These are phyloP conservation scores for Periparus ater DNA, from an alignment of 2,797 vertebrate species.

Conservation along the genomic window DNA sequence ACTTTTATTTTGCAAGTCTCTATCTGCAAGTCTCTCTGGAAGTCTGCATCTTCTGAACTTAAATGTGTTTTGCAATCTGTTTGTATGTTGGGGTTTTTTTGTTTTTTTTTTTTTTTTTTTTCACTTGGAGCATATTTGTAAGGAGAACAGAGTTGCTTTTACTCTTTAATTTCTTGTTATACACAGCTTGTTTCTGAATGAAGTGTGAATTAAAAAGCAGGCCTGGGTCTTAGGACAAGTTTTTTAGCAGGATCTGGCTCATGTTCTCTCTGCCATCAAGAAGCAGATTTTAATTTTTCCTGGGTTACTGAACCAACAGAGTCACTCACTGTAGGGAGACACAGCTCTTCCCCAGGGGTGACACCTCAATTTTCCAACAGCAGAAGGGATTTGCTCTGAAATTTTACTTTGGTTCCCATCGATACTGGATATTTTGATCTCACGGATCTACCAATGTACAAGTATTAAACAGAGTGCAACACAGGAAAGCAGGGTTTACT, in stretches of 20 bases:
- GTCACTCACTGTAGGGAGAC: not conserved
- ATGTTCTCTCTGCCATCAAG: not conserved
- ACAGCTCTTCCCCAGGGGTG: not conserved
- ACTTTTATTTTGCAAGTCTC: slow-evolving; percentile 31
- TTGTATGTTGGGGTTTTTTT: not conserved
- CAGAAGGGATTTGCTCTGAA: not conserved
- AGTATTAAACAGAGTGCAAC: not conserved
- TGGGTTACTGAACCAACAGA: not conserved
- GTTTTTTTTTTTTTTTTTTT: not conserved
- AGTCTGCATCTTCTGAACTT: slow-evolving; percentile 34
- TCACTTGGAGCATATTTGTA: slow-evolving; percentile 9
- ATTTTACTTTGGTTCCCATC: not conserved
- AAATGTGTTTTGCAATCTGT: slow-evolving; percentile 66
- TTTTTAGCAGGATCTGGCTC: not conserved
- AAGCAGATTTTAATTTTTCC: not conserved
- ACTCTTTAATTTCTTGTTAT: not conserved
- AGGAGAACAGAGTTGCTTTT: not conserved
- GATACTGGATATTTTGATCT: not conserved
- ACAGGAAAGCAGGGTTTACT: not conserved
- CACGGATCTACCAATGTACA: not conserved
- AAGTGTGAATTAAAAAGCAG: not conserved
- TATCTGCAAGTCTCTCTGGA: slow-evolving; percentile 19
- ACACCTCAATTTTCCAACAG: not conserved
- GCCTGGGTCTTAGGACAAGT: not conserved
- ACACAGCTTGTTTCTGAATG: slow-evolving; percentile 10